These are phyloP conservation scores for Eulemur coronatus DNA, from an alignment of 2,797 vertebrate species.

Conservation along the genomic window DNA sequence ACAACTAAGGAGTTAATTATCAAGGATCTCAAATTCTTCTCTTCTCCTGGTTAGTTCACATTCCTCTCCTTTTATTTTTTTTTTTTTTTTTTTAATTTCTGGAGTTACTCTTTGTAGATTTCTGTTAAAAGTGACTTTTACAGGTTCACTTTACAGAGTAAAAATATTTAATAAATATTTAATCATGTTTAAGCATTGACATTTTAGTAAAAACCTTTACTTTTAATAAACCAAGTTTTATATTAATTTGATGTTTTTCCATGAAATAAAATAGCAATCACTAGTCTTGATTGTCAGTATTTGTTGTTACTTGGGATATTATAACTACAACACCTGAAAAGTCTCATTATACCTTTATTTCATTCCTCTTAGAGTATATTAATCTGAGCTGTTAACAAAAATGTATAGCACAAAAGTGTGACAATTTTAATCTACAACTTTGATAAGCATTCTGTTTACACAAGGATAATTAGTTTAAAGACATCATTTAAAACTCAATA, in stretches of 20 bases:
- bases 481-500: conserved; percentile 14
- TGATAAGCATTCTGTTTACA: neutral
- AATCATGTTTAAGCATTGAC: neutral
- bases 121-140: conserved; percentile 24
- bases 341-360: neutral
- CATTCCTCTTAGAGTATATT: neutral
- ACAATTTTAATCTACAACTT: neutral
- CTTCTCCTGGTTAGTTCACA: neutral
- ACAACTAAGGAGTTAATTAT: neutral
- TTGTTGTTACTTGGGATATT: neutral
- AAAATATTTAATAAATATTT: conserved; percentile 22
- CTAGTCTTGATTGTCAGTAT: neutral
- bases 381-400: conserved; percentile 39
- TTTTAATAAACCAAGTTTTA: conserved; percentile 29
- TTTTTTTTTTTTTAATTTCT: neutral
- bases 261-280: neutral
- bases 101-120: neutral
- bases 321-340: neutral
- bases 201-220: neutral
- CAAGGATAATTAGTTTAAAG: neutral
- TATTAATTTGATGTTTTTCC: conserved; percentile 22
- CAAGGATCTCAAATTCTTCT: neutral
- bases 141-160: neutral
- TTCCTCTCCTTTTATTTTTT: neutral
- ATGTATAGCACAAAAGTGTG: neutral